Base-by-base conservation (phyloP, 1,140 invertebrate species). In the Parasteatoda tepidariorum region DNA sequence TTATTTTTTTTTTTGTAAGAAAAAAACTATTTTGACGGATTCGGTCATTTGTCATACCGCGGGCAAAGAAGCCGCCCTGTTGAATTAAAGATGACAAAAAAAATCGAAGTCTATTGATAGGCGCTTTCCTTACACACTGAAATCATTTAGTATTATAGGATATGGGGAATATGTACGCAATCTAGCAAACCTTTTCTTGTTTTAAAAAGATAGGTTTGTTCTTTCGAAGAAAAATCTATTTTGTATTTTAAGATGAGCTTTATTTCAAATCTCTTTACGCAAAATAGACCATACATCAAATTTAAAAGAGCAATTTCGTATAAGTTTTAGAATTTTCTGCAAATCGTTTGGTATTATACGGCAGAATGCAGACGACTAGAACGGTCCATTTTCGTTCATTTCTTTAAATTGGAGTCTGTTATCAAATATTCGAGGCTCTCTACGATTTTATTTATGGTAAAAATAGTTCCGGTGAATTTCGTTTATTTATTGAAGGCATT, bases 71-170 rank as follows among this genome's bases (percentile, higher is more conserved):
- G 55, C 71, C 71, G 71, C 71, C 71, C 71, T 74, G 71, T 48
- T 74, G 71, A 74, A 74, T 74, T 74, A 74, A 74, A 74, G 71
- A 74, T 59, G n/a, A n/a, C n/a, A 24, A 9, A n/a, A 7, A 7
- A 22, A 59, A 59, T 74, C 55, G 71, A 74, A 74, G n/a, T 48
- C 71, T 55, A 74, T 74, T 74, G 71, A 74, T 74, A 74, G 55
- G 71, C 31, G 71, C 55, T 59, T 74, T 61, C 55, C 55, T 59
- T 59, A 38, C 71, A 74, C 26, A 55, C 33, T 71, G n/a, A n/a
- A n/a, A n/a, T 54, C 68, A 26, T 30, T 48, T 41, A 24, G 34
- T 28, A 22, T 18, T 1, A n/a, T 59, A 7, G 11, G n/a, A 7
- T 59, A 22, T 59, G 18, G 57, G 24, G n/a, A 59, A 26, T 13